Base-by-base conservation (phyloP, 1,140 invertebrate genomes). In the Anthonomus grandis region DNA sequence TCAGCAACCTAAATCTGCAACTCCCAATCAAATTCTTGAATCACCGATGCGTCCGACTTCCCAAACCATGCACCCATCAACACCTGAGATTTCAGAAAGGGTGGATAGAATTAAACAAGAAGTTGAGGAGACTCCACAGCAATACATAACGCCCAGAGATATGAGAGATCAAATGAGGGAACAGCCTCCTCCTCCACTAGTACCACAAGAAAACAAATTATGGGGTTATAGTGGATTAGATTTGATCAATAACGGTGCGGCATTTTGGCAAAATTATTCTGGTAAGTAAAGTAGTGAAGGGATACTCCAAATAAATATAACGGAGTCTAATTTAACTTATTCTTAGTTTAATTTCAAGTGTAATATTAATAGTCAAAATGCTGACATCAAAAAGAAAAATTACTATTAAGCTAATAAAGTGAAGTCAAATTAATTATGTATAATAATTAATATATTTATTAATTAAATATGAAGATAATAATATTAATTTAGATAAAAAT, bases 241-340 rank as follows among this genome's bases (percentile, higher is more conserved):
- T 69, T 81, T 88, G 65, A 86, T 87, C 76, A 84, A 81, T 64
- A 85, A 83, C 51, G 85, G 86, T 2, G 87, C 87, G 50, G 85
- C 86, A 24, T 91, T 91, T 74, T 91, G 89, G 89, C 88, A 90
- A 74, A 91, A 90, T 72, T 90, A 91, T 75, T 90, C 89, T 71
- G 89, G 89, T 91, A 68, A 80, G 80, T 64, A 52, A 37, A 13
- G 23, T 52, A 13, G 17, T 41, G 1, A 4, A 10, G 9, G 2
- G 2, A 49, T 25, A 54, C n/a, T n/a, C n/a, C 12, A 34, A 15
- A n/a, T n/a, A n/a, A n/a, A n/a, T n/a, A n/a, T n/a, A n/a, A n/a
- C n/a, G n/a, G n/a, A n/a, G n/a, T n/a, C n/a, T n/a, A n/a, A n/a
- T n/a, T n/a, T n/a, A n/a, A n/a, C n/a, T n/a, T n/a, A n/a, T n/a